Evolutionary conservation across 2,113 vertebrate genomes (phyloP).

Genomic region (Prunella himalayana): DNA sequence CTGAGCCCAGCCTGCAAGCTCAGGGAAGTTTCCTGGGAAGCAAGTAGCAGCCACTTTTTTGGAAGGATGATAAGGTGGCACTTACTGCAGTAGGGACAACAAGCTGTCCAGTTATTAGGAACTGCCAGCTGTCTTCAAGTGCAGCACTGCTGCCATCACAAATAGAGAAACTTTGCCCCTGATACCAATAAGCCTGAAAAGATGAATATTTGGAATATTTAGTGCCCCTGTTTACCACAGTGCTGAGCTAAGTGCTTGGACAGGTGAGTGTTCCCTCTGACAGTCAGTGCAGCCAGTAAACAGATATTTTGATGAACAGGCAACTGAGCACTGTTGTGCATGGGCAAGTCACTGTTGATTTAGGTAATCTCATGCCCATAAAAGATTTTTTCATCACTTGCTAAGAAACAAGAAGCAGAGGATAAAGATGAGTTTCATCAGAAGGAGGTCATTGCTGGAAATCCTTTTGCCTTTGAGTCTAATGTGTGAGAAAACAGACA

Average conservation of each 20-base stretch:
- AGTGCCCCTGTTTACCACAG: background rate
- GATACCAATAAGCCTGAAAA: background rate
- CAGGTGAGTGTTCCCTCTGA: background rate
- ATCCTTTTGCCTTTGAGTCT: background rate
- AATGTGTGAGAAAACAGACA: background rate
- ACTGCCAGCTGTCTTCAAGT: conserved; percentile 10
- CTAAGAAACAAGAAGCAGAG: background rate
- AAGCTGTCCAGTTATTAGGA: background rate
- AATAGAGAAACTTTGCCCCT: background rate
- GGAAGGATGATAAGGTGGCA: background rate
- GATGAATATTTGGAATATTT: background rate
- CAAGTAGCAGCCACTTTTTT: background rate
- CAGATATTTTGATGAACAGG: background rate
- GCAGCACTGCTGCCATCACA: background rate
- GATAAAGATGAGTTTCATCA: background rate
- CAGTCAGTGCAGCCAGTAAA: background rate
- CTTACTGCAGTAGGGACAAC: background rate
- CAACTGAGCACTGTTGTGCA: background rate
- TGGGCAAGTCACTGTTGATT: background rate
- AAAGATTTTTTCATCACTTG: background rate
- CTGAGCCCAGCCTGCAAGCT: conserved; percentile 9
- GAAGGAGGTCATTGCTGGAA: background rate
- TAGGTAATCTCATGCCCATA: background rate
- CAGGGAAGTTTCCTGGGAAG: conserved; percentile 14
- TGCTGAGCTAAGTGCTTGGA: background rate